Evolutionary conservation across 1,140 invertebrate genomes (phyloP).

Genomic region (Paraescarpia echinospica): DNA sequence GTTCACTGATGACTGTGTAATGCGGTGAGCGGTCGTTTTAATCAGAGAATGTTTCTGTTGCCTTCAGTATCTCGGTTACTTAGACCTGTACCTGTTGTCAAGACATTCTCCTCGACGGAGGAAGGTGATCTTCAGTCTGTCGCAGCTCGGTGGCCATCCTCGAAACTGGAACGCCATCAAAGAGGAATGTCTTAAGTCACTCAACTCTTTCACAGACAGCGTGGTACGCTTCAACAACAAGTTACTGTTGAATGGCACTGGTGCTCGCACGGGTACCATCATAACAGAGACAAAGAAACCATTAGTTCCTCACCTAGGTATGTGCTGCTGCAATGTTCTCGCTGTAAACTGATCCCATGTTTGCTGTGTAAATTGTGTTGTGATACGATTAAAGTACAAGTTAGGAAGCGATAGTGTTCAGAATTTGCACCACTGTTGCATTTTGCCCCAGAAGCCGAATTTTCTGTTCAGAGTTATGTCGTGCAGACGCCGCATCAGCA

Average conservation of each 20-base stretch:
- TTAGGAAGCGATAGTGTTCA: background rate
- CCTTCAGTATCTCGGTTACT: constrained; percentile 47
- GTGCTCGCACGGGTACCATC: constrained; percentile 20
- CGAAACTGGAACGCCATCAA: constrained; percentile 48
- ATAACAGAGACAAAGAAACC: background rate
- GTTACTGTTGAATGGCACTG: constrained; percentile 36
- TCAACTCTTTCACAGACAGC: constrained; percentile 38
- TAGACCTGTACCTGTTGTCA: constrained; percentile 45
- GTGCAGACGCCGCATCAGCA: no score
- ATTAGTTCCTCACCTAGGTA: background rate
- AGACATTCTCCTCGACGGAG: constrained; percentile 39
- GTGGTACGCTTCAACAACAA: constrained; percentile 39
- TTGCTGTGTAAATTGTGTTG: constrained; percentile 3
- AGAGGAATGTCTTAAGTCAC: constrained; percentile 38
- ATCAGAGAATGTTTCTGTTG: background rate
- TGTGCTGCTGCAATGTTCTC: background rate
- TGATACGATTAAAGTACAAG: background rate
- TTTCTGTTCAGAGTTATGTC: no score
- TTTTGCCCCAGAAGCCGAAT: no score
- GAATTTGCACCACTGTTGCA: no score
- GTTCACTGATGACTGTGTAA: background rate
- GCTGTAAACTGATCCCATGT: background rate
- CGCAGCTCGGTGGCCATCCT: constrained; percentile 54
- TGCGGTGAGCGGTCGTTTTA: background rate
- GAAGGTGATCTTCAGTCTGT: constrained; percentile 46